Percentiles rank a stretch among this genome's conserved stretches.
Evolutionary conservation across 1,140 invertebrate species (phyloP).

Genomic region (Eulimnadia texana): DNA sequence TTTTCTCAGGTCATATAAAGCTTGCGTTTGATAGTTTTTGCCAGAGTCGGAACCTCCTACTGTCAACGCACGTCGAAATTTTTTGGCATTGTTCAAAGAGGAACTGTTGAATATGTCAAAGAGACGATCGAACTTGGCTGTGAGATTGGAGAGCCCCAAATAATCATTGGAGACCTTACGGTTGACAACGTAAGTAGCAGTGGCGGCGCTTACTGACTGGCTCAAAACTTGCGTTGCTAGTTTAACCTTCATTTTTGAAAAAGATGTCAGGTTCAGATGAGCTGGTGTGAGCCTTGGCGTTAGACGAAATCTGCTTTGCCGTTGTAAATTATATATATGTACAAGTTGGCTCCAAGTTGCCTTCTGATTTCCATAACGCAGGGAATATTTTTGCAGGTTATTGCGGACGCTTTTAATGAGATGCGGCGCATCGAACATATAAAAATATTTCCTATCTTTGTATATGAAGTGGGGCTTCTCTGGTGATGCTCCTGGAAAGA

Average conservation of each 20-base stretch:
- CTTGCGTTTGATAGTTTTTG: neutral
- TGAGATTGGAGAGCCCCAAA: neutral
- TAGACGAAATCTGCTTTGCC: neutral
- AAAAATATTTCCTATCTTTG: neutral
- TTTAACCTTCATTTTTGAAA: neutral
- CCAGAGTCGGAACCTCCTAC: too few relatives aligned
- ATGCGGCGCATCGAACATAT: neutral
- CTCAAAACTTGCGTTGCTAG: neutral
- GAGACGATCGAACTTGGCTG: neutral
- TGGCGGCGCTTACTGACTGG: neutral
- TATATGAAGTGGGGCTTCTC: neutral
- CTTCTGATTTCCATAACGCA: neutral
- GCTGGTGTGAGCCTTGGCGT: neutral
- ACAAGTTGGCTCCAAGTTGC: neutral
- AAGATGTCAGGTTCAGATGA: too few relatives aligned
- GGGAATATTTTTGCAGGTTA: neutral
- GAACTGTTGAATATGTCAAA: neutral
- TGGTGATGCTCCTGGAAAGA: too few relatives aligned
- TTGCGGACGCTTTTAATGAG: neutral
- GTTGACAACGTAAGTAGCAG: neutral
- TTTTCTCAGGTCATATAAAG: neutral
- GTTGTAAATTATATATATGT: neutral
- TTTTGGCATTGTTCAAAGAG: neutral
- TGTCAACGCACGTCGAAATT: too few relatives aligned
- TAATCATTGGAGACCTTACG: neutral